Base-by-base conservation (phyloP, 2,888 invertebrate species). In the Catotricha subobsoleta region DNA sequence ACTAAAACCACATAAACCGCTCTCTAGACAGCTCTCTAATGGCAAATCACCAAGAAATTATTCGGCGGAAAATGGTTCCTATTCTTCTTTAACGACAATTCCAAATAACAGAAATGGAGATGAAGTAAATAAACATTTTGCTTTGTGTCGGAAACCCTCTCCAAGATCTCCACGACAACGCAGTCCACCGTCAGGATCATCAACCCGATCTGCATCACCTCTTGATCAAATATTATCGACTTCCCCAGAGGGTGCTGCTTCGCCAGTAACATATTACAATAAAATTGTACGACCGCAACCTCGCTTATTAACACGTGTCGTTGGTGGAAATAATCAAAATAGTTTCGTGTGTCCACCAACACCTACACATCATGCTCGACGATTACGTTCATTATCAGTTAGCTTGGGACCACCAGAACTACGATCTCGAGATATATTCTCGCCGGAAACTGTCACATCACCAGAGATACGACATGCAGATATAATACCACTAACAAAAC, bases 331-430 rank as follows among this genome's bases (percentile, higher is more conserved):
- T 51, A 42, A 38, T 23, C 44, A 46, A 3, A 36, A 40, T 37
- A 66, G 69, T 1, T 62, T 66, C 31, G 71, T 78, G 1, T 86
- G 86, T 54, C 86, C 86, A 3, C 87, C 87, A 1, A 87, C 87
- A 0, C 87, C 87, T 0, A 87, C 86, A 0, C 87, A 87, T 59
- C 84, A 83, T 54, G 80, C 83, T 1, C 67, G 80, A 31, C 70
- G 76, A 36, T 68, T 74, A 7, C 67, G 75, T 46, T 72, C 71
- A 1, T 67, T 66, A 1, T 50, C 54, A 34, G 54, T 51, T 20
- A 49, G 62, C 35, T 48, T 51, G 45, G 52, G 56, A 42, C 65
- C 65, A 25, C 67, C 72, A 0, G 69, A 66, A 39, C 55, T 74
- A 23, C 69, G 71, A 44, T 69, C 68, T 0, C 66, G 67, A 2